A percentile compares a stretch with the other conserved stretches of the same genome.
Conservation (phyloP, 1,140 invertebrate genomes). For the Copidosoma floridanum region DNA sequence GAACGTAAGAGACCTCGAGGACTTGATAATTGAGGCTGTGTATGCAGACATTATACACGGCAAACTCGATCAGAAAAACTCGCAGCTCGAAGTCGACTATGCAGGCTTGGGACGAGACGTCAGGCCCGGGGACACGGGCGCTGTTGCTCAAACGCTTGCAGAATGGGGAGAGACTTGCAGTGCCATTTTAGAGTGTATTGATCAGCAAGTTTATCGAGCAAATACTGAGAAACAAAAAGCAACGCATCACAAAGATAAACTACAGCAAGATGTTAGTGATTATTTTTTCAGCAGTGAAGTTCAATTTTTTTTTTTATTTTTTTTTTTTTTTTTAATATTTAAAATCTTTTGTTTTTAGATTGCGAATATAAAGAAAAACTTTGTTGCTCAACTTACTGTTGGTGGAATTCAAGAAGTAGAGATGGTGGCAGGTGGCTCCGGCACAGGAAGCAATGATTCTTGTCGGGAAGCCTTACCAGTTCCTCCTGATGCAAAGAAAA, state of each 20-base stretch:
- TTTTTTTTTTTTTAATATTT: background rate
- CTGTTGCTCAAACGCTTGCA: conserved; percentile 77
- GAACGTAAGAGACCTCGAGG: conserved; percentile 91
- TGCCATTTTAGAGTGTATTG: conserved; percentile 81
- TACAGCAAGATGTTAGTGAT: conserved; percentile 78
- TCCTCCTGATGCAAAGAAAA: conserved; percentile 49
- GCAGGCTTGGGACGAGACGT: conserved; percentile 88
- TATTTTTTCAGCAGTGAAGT: no score
- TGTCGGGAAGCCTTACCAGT: conserved; percentile 47
- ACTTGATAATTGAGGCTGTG: conserved; percentile 96
- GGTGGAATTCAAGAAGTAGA: conserved; percentile 51
- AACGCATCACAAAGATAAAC: conserved; percentile 75
- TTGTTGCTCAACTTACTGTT: conserved; percentile 43
- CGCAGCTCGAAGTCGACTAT: conserved; percentile 89
- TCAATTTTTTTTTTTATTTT: background rate
- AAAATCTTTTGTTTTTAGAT: conserved; percentile 36
- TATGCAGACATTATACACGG: conserved; percentile 96
- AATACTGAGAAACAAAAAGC: conserved; percentile 82
- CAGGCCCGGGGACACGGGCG: conserved; percentile 72
- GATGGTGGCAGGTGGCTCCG: conserved; percentile 48
- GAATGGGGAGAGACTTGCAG: conserved; percentile 92
- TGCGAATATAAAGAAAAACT: conserved; percentile 46
- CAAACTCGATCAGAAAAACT: conserved; percentile 93
- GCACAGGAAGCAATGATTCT: conserved; percentile 47
- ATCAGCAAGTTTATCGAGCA: conserved; percentile 83